Percentiles rank a stretch among this genome's conserved stretches.
phyloP scores from a whole-genome alignment of 2,113 vertebrate species.

The Rhizomys pruinosus region DNA sequence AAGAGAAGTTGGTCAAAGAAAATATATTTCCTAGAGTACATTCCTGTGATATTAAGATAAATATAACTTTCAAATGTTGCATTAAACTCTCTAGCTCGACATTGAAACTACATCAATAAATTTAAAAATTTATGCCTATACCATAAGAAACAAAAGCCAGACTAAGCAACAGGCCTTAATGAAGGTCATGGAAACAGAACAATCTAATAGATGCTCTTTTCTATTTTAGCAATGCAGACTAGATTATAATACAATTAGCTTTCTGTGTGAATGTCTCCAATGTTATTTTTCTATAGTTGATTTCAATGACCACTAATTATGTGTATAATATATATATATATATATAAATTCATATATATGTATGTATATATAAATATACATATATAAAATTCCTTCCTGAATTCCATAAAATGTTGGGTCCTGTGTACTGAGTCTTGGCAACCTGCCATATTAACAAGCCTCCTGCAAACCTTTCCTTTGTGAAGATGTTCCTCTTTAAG shows the following conservation, averaged over 20 bases:
- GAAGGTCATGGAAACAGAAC: slow-evolving; percentile 25
- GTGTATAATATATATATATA: not conserved
- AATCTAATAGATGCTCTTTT: slow-evolving; percentile 29
- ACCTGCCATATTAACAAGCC: not conserved
- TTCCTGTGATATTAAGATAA: slow-evolving; percentile 57
- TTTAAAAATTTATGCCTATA: slow-evolving; percentile 26
- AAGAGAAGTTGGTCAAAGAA: slow-evolving; percentile 3
- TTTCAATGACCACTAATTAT: not conserved
- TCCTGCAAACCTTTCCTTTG: not conserved
- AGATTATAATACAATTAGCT: slow-evolving; percentile 19
- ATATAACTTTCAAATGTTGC: slow-evolving; percentile 51
- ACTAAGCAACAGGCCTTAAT: slow-evolving; percentile 29
- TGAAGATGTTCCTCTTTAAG: not conserved
- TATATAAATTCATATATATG: not conserved
- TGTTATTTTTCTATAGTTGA: slow-evolving; percentile 17
- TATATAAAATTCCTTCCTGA: not conserved
- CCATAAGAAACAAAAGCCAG: not conserved
- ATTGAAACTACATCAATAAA: slow-evolving; percentile 53
- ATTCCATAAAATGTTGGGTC: not conserved
- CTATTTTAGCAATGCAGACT: slow-evolving; percentile 16
- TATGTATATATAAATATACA: no score
- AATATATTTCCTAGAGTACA: slow-evolving; percentile 48
- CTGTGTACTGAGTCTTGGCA: not conserved
- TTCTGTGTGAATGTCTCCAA: not conserved
- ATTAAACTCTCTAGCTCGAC: slow-evolving; percentile 16